Conservation (phyloP, 1,140 invertebrate species). For the Apis cerana region DNA sequence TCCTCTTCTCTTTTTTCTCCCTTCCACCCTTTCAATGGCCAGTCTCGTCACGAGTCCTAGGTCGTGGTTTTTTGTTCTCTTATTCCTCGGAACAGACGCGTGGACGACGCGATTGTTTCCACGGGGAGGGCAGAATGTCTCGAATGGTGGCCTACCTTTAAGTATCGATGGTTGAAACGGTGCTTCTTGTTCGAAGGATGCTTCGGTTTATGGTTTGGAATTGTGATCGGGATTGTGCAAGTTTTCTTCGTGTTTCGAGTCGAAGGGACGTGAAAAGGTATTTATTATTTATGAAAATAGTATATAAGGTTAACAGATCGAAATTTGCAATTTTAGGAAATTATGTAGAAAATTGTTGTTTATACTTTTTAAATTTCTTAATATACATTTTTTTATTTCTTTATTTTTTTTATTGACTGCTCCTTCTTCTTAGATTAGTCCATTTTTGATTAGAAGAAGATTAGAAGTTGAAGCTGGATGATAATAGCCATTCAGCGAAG, state of each 20-base stretch:
- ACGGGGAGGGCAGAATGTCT: neutral
- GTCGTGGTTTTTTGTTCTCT: constrained; percentile 7
- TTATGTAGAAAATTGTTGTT: too few species aligned
- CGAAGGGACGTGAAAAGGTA: neutral
- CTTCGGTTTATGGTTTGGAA: too few species aligned
- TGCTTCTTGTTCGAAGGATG: neutral
- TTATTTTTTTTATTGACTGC: too few species aligned
- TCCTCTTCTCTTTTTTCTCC: neutral
- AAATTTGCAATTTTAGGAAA: too few species aligned
- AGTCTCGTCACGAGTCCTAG: neutral
- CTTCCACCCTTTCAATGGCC: neutral
- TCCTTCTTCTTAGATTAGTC: neutral
- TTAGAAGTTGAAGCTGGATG: constrained; percentile 33
- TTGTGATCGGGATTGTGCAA: neutral
- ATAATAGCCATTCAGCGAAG: constrained; percentile 30
- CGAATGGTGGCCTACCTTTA: neutral
- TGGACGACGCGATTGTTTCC: neutral
- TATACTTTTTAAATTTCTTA: neutral
- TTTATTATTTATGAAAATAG: neutral
- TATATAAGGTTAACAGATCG: too few species aligned
- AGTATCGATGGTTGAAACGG: neutral
- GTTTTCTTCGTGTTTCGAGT: neutral
- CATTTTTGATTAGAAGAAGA: neutral
- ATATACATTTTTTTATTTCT: neutral
- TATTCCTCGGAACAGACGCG: neutral